These are phyloP conservation scores for Poecilia velifera DNA, from an alignment of 2,797 vertebrate genomes.

Conservation along the genomic window DNA sequence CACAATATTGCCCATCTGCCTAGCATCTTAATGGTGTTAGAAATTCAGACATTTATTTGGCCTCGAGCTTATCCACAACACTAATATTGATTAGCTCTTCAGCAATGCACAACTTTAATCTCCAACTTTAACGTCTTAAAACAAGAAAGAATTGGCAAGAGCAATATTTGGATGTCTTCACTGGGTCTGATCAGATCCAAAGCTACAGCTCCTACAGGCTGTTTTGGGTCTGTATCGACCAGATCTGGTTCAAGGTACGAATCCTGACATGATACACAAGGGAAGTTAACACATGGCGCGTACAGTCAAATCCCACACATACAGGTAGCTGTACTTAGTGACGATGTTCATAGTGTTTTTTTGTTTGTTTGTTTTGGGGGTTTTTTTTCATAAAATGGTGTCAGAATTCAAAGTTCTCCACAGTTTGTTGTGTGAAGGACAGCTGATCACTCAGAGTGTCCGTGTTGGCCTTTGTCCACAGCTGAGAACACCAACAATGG, in stretches of 20 bases:
- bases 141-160: not conserved
- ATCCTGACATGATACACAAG: not conserved
- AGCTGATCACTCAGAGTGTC: not conserved
- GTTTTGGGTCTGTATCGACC: not conserved
- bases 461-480: not conserved
- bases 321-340: not conserved
- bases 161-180: not conserved
- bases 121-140: not conserved
- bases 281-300: not conserved
- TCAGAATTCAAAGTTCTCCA: not conserved
- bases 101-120: not conserved
- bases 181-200: not conserved
- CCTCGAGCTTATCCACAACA: not conserved
- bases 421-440: not conserved
- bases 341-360: not conserved
- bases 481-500: not conserved
- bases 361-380: too few species aligned
- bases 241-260: not conserved
- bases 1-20: not conserved
- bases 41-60: not conserved
- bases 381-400: not conserved
- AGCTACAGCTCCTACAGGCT: not conserved
- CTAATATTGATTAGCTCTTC: not conserved
- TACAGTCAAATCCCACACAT: not conserved
- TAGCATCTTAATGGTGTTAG: not conserved